Evolutionary conservation across 2,113 vertebrate genomes (phyloP).

Genomic region (Scopus umbretta): DNA sequence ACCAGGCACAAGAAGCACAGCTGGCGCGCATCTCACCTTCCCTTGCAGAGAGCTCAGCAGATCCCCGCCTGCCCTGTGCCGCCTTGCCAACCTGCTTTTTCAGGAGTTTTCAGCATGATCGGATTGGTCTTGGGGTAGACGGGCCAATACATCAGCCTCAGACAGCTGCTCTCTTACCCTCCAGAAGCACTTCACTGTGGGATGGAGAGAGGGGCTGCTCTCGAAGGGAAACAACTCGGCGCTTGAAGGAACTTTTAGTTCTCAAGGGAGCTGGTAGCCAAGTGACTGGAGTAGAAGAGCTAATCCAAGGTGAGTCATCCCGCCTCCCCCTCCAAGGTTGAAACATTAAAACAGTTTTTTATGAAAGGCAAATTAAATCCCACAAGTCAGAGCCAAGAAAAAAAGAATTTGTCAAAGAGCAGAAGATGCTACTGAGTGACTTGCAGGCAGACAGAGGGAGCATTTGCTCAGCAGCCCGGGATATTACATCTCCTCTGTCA

Average conservation of each 20-base stretch:
- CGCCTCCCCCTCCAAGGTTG: not conserved
- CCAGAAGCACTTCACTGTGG: not conserved
- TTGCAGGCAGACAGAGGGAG: constrained; percentile 1
- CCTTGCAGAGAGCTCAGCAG: not conserved
- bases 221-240: not conserved
- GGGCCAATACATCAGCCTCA: not conserved
- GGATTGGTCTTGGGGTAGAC: not conserved
- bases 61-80: not conserved
- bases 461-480: not conserved
- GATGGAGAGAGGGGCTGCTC: not conserved
- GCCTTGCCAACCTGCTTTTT: not conserved
- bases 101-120: not conserved
- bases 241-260: not conserved
- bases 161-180: not conserved
- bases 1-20: rapidly evolving
- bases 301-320: constrained; percentile 7
- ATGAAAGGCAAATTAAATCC: constrained; percentile 43
- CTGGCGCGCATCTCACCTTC: not conserved
- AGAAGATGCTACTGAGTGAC: not conserved
- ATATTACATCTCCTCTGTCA: not conserved
- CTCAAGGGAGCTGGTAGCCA: not conserved
- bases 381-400: not conserved
- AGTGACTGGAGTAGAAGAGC: not conserved
- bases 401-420: not conserved
- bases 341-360: not conserved